Evolutionary conservation across 2,113 vertebrate species (phyloP).

Genomic region (Furnarius figulus): DNA sequence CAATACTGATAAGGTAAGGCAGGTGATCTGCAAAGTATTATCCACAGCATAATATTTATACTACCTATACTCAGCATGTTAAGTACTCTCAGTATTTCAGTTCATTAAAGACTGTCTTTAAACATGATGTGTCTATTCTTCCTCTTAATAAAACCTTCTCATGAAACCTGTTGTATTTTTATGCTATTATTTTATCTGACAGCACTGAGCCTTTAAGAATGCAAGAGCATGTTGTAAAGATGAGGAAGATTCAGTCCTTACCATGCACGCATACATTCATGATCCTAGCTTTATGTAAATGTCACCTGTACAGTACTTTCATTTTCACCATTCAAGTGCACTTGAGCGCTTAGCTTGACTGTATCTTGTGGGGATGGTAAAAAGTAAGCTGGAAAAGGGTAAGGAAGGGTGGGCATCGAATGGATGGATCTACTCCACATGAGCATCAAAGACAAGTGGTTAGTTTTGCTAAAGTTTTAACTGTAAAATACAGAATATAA

Average conservation of each 20-base stretch:
- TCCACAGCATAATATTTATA: neutral
- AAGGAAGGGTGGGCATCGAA: neutral
- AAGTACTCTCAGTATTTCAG: neutral
- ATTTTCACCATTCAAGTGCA: neutral
- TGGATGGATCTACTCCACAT: neutral
- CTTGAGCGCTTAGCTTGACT: neutral
- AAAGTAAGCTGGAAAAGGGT: neutral
- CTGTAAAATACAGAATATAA: neutral
- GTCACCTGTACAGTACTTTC: neutral
- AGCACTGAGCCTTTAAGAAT: neutral
- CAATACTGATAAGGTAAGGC: neutral
- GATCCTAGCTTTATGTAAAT: neutral
- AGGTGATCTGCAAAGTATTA: neutral
- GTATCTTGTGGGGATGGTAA: neutral
- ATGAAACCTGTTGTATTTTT: neutral
- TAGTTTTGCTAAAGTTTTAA: neutral
- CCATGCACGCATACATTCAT: neutral
- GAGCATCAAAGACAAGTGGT: neutral
- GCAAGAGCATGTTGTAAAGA: neutral
- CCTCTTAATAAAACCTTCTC: neutral
- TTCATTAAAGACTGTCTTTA: neutral
- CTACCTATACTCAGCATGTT: neutral
- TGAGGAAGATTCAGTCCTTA: neutral
- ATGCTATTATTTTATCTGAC: neutral
- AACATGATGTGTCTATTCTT: neutral